Percentiles rank a stretch among this genome's conserved stretches.
Conservation (phyloP, 1,140 invertebrate species). For the Drosophila erecta region DNA sequence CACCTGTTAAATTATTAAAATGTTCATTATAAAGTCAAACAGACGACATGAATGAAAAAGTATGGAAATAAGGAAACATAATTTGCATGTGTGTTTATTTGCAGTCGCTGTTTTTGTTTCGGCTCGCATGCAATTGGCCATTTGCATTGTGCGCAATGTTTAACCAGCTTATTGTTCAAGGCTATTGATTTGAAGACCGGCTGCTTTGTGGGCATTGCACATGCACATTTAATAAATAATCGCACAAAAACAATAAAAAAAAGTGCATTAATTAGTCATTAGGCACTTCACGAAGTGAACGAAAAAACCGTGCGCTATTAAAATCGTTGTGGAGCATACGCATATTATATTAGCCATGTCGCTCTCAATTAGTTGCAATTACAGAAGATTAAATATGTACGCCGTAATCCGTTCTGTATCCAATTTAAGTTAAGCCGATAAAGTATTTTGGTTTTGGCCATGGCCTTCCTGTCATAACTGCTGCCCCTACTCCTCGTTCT, state of each 20-base stretch:
- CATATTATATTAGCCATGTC: constrained; percentile 47
- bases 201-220: constrained; percentile 8
- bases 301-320: constrained; percentile 13
- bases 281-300: constrained; percentile 55
- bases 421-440: constrained; percentile 38
- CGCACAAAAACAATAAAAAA: constrained; percentile 57
- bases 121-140: constrained; percentile 21
- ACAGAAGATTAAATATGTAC: constrained; percentile 44
- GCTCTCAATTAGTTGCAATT: constrained; percentile 58
- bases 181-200: constrained; percentile 43
- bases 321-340: constrained; percentile 32
- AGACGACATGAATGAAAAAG: constrained; percentile 25
- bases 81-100: constrained; percentile 66
- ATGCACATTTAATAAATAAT: constrained; percentile 39
- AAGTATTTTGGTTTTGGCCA: constrained; percentile 20
- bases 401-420: constrained; percentile 17
- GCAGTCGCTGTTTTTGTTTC: constrained; percentile 18
- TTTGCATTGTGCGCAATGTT: constrained; percentile 58
- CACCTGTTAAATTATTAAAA: constrained; percentile 67
- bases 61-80: constrained; percentile 42
- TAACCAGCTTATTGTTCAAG: constrained; percentile 60
- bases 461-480: constrained; percentile 26
- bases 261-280: constrained; percentile 68
- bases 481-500: not conserved
- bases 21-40: constrained; percentile 79